A percentile compares a stretch with the other conserved stretches of the same genome.
These are phyloP conservation scores for Onychomys torridus DNA, from an alignment of 2,797 vertebrate genomes.

Conservation along the genomic window DNA sequence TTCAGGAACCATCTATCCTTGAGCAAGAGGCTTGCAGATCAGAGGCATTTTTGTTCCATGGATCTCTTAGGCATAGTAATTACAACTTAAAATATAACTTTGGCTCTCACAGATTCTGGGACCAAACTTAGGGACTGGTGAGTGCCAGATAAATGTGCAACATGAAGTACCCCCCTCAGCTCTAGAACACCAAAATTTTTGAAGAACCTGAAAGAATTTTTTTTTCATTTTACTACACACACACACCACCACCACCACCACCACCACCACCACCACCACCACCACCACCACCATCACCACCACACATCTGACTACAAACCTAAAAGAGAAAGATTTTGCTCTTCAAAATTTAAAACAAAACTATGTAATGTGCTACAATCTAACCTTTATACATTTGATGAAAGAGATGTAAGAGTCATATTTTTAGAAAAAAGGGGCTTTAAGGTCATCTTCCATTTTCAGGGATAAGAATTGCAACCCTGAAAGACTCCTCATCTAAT, in stretches of 20 bases:
- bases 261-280: no score
- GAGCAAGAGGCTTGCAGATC: not conserved
- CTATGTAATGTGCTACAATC: not conserved
- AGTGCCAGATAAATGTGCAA: not conserved
- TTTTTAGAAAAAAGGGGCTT: not conserved
- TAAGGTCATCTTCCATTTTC: not conserved
- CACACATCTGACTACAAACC: not conserved
- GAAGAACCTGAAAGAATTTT: not conserved
- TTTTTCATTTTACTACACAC: not conserved
- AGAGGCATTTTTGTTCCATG: not conserved
- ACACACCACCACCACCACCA: no score
- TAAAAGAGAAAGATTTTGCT: not conserved
- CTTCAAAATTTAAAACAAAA: conserved; percentile 18
- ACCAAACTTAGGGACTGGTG: not conserved
- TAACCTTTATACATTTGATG: not conserved
- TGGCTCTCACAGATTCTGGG: not conserved
- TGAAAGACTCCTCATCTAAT: not conserved
- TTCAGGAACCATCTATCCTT: not conserved
- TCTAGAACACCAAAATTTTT: not conserved
- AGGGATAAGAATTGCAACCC: not conserved
- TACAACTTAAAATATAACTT: not conserved
- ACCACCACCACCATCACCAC: no score
- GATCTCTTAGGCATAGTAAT: not conserved
- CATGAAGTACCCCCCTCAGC: not conserved
- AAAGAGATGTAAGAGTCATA: not conserved